A percentile compares a stretch with the other conserved stretches of the same genome.
phyloP scores from a whole-genome alignment of 2,797 vertebrate genomes.

The Bufotes viridis region DNA sequence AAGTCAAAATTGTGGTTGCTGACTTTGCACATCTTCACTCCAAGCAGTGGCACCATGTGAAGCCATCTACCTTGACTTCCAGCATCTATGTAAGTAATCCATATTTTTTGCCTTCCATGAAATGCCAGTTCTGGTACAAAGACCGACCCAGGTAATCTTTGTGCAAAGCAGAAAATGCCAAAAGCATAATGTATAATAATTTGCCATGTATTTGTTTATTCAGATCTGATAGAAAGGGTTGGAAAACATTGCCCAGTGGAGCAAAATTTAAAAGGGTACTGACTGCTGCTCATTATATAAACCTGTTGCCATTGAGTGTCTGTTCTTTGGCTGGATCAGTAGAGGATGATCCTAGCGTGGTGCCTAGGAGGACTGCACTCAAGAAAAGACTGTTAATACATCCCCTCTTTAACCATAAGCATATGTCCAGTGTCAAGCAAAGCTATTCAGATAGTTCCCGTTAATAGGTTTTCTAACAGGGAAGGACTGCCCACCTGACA shows the following conservation, averaged over 20 bases:
- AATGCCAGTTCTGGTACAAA: constrained; percentile 26
- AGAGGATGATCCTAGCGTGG: constrained; percentile 11
- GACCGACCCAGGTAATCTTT: constrained; percentile 26
- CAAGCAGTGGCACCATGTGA: not conserved
- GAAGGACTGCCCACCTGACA: no score
- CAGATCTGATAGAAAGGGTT: constrained; percentile 60
- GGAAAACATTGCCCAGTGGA: constrained; percentile 53
- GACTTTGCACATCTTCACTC: not conserved
- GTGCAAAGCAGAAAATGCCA: constrained; percentile 35
- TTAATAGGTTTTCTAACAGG: not conserved
- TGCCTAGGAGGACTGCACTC: constrained; percentile 20
- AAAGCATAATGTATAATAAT: constrained; percentile 48
- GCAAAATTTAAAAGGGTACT: constrained; percentile 22
- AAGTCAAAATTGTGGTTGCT: no score
- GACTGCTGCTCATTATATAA: constrained; percentile 40
- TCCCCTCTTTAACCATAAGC: constrained; percentile 36
- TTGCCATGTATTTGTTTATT: constrained; percentile 55
- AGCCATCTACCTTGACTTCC: constrained; percentile 10
- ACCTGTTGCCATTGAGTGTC: constrained; percentile 33
- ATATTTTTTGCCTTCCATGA: not conserved
- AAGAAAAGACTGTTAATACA: not conserved
- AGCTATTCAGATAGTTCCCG: not conserved
- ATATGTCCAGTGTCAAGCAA: constrained; percentile 50
- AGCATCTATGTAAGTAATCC: constrained; percentile 21
- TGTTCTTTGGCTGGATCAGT: constrained; percentile 31